Conservation (phyloP, 2,113 vertebrate species). For the Sceloporus undulatus region DNA sequence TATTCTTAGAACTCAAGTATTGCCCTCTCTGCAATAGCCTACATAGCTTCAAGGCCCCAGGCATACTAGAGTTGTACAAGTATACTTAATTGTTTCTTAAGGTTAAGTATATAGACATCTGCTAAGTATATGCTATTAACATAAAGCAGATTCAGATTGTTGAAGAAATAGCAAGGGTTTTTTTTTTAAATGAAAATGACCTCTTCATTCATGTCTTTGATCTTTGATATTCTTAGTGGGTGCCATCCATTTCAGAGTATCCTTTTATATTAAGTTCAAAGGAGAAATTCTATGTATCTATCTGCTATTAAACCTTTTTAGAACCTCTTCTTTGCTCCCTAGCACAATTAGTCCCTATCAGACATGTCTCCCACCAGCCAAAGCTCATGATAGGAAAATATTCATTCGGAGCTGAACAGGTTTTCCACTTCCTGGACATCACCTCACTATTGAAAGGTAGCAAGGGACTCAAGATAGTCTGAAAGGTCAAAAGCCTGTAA, state of each 20-base stretch:
- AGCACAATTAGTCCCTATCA: not conserved
- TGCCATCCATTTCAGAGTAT: conserved; percentile 5
- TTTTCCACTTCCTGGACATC: not conserved
- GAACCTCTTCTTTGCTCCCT: not conserved
- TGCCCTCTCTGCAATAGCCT: not conserved
- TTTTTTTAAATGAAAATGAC: conserved; percentile 1
- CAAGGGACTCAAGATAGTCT: not conserved
- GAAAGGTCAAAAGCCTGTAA: not conserved
- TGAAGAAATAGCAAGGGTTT: not conserved
- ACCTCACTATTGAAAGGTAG: not conserved
- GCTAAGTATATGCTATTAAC: no score
- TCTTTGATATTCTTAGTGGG: not conserved
- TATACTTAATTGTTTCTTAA: not conserved
- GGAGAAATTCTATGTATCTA: not conserved
- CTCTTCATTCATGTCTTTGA: conserved; percentile 6
- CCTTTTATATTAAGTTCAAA: conserved; percentile 7
- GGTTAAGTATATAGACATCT: not conserved
- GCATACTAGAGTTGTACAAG: not conserved
- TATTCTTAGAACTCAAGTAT: not conserved
- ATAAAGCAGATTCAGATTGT: not conserved
- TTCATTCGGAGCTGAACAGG: not conserved
- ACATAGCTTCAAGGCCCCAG: not conserved
- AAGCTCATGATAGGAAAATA: not conserved
- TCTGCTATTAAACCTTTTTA: conserved; percentile 1
- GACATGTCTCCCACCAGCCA: not conserved